Evolutionary conservation across 2,797 vertebrate species (phyloP).

Genomic region (Gymnodraco acuticeps): DNA sequence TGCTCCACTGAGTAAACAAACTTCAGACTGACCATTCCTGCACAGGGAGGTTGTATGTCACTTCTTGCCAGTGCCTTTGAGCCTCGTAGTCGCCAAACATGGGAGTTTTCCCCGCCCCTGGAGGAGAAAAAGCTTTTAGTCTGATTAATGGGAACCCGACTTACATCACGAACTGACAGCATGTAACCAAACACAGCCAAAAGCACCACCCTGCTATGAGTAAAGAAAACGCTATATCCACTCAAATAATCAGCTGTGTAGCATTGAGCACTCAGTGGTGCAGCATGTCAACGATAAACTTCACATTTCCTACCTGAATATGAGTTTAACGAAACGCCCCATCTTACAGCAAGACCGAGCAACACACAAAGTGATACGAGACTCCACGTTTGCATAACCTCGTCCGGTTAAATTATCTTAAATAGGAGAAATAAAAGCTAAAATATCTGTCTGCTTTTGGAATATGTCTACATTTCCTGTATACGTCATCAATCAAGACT

Average conservation of each 20-base stretch:
- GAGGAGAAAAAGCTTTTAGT: constrained; percentile 43
- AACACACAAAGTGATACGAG: constrained; percentile 86
- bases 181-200: neutral
- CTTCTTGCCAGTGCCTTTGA: constrained; percentile 98
- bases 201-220: neutral
- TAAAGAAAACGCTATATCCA: neutral
- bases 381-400: constrained; percentile 89
- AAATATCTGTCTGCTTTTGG: neutral
- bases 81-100: constrained; percentile 99
- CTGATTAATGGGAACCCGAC: constrained; percentile 11
- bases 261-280: neutral
- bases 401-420: neutral
- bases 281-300: constrained; percentile 1
- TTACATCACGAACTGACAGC: constrained; percentile 2
- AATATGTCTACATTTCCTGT: constrained; percentile 58
- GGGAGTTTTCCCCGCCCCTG: constrained; percentile 93
- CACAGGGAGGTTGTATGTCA: constrained; percentile 93
- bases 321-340: constrained; percentile 93
- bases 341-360: constrained; percentile 89
- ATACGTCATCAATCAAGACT: constrained; percentile 52
- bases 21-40: constrained; percentile 90
- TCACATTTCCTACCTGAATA: constrained; percentile 90
- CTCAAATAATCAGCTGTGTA: neutral
- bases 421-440: constrained; percentile 23
- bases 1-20: constrained; percentile 15